A percentile compares a stretch with the other conserved stretches of the same genome.
phyloP scores from a whole-genome alignment of 1,140 invertebrate species.

The Idris sp. region DNA sequence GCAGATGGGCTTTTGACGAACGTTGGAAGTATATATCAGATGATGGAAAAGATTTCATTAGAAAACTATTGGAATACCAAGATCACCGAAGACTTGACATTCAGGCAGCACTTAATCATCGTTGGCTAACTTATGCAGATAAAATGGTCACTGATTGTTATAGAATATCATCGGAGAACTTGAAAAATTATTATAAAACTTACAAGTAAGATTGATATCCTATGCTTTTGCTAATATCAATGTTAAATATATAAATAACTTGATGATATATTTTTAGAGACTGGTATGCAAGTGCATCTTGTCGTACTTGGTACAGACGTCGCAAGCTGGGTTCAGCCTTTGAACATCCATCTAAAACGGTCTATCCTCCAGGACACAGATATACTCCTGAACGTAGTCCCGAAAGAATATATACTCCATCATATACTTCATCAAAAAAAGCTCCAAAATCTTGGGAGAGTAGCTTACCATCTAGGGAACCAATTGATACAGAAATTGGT shows the following conservation, averaged over 20 bases:
- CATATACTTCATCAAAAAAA: slow-evolving; percentile 74
- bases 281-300: slow-evolving; percentile 93
- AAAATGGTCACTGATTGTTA: slow-evolving; percentile 82
- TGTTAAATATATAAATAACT: too few species aligned
- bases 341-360: slow-evolving; percentile 94
- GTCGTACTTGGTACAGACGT: slow-evolving; percentile 89
- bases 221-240: too few species aligned
- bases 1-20: slow-evolving; percentile 83
- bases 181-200: slow-evolving; percentile 87
- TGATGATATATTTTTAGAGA: slow-evolving; percentile 80
- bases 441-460: slow-evolving; percentile 82
- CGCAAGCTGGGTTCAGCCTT: slow-evolving; percentile 89
- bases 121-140: slow-evolving; percentile 89
- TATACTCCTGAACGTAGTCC: slow-evolving; percentile 87
- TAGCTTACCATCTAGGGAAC: slow-evolving; percentile 85
- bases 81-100: slow-evolving; percentile 88
- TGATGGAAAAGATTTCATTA: slow-evolving; percentile 93
- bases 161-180: slow-evolving; percentile 85
- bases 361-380: slow-evolving; percentile 90
- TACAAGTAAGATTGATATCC: slow-evolving; percentile 79
- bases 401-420: slow-evolving; percentile 77
- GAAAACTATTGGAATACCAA: slow-evolving; percentile 86
- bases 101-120: slow-evolving; percentile 87
- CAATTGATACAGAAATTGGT: slow-evolving; percentile 90
- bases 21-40: slow-evolving; percentile 85